Percentiles rank a stretch among this genome's conserved stretches.
phyloP scores from a whole-genome alignment of 1,140 invertebrate species.

The Trichonephila inaurata region DNA sequence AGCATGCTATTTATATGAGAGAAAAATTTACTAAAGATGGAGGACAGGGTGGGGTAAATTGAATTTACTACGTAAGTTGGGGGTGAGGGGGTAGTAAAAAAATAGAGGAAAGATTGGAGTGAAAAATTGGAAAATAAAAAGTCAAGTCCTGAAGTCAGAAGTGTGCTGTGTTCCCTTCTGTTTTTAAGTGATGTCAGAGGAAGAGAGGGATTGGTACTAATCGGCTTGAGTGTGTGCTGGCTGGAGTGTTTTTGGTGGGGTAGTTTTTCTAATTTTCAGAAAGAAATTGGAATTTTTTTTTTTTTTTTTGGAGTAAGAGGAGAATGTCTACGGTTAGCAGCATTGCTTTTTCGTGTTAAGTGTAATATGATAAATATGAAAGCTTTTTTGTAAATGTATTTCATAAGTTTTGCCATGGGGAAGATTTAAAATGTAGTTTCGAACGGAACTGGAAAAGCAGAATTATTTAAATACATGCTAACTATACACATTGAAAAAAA shows the following conservation, averaged over 20 bases:
- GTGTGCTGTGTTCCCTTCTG: background rate
- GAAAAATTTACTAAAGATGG: constrained; percentile 16
- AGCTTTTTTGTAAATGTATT: background rate
- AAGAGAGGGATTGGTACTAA: background rate
- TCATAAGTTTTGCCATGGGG: too few relatives aligned
- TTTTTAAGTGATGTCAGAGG: constrained; percentile 21
- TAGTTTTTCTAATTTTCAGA: constrained; percentile 49
- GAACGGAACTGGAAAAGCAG: too few relatives aligned
- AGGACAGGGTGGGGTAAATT: background rate
- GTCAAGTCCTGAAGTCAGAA: background rate
- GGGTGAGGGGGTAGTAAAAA: background rate
- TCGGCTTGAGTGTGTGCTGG: background rate
- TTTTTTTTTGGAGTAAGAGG: background rate
- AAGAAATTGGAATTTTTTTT: constrained; percentile 38
- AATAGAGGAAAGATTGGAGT: constrained; percentile 20
- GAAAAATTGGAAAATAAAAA: constrained; percentile 67
- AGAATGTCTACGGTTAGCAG: background rate
- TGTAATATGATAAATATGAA: background rate
- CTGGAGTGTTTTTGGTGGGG: background rate
- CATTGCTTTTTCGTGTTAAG: background rate
- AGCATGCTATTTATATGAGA: constrained; percentile 14
- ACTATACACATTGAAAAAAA: too few relatives aligned
- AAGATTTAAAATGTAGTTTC: too few relatives aligned
- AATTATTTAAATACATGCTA: too few relatives aligned
- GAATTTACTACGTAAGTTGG: background rate